A percentile compares a stretch with the other conserved stretches of the same genome.
phyloP scores from a whole-genome alignment of 1,140 invertebrate genomes.

The Cydia fagiglandana region DNA sequence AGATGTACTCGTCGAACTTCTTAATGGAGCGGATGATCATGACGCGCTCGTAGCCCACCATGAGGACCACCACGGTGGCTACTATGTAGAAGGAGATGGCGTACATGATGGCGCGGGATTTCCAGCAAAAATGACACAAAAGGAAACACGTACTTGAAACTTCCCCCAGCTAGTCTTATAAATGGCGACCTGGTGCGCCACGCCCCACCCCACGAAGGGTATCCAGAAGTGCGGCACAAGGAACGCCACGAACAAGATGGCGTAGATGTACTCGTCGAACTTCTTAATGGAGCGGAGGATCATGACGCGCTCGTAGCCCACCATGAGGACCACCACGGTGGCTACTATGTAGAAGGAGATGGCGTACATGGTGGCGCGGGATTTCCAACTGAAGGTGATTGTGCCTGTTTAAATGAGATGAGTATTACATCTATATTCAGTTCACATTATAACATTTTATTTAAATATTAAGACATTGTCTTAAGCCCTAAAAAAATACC shows the following conservation, averaged over 20 bases:
- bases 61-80: conserved; percentile 77
- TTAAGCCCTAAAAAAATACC: no score
- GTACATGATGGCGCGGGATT: conserved; percentile 79
- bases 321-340: conserved; percentile 77
- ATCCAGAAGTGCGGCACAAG: conserved; percentile 83
- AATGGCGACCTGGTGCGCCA: conserved; percentile 81
- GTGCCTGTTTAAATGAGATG: conserved; percentile 60
- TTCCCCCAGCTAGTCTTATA: conserved; percentile 83
- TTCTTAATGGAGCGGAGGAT: conserved; percentile 79
- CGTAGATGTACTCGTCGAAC: conserved; percentile 83
- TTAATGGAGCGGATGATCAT: conserved; percentile 79
- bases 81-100: conserved; percentile 81
- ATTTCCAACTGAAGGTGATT: conserved; percentile 81
- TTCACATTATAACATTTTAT: no score
- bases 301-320: conserved; percentile 80
- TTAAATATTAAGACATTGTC: no score
- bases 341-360: conserved; percentile 80
- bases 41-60: conserved; percentile 80
- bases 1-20: conserved; percentile 83
- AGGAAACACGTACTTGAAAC: conserved; percentile 73
- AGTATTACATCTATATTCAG: no score
- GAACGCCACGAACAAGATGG: conserved; percentile 82
- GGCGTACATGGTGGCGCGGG: conserved; percentile 80
- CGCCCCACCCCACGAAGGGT: conserved; percentile 83
- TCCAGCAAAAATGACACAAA: no score